Base-by-base conservation (phyloP, 2,113 vertebrate species). In the Microcebus lehilahytsara region DNA sequence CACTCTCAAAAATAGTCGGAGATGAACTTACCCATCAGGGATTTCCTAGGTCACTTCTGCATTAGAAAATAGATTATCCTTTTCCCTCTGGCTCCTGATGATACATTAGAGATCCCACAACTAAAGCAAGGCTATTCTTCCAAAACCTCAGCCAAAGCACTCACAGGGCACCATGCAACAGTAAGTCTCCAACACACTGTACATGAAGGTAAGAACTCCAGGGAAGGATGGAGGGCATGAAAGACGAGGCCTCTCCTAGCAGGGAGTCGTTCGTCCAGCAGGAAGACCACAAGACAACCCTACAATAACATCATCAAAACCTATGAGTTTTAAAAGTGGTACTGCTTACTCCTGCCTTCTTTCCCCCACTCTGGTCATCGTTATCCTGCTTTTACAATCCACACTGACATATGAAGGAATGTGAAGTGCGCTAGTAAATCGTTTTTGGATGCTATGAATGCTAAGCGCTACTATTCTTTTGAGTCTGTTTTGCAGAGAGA, bases 1-100 rank as follows among this genome's bases (percentile, higher is more conserved):
- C 80, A 96, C 86, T 96, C 96, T 92, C 64, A 90, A 94, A 97
- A 97, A 97, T 93, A 95, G 93, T 83, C 91, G 60, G 89, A 79
- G 86, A 95, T 92, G 71, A 96, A 81, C 75, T n/a, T 92, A 81
- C 92, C 87, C 96, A 96, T 81, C 91, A 79, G 95, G 97, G 96
- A 97, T 92, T 98, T 97, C 95, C 95, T 85, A 95, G 95, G 92
- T 96, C 95, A 81, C 51, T 93, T 83, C 80, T 97, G 92, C 92
- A 81, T 97, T 95, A 95, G 96, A 94, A 97, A 96, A 97, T 93
- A 96, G 80, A 98, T 97, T 22, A 51, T 95, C 19, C 34, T 74
- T 74, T 81, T 4, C 66, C 69, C 74, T 85, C 80, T 90, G 90
- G 83, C 77, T 93, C 53, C 85, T 96, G 72, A 92, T 1, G 69